Evolutionary conservation across 1,140 invertebrate species (phyloP), one percentile per base, ranked within the genome.

Genomic region (Pseudomyrmex dendroicus): DNA sequence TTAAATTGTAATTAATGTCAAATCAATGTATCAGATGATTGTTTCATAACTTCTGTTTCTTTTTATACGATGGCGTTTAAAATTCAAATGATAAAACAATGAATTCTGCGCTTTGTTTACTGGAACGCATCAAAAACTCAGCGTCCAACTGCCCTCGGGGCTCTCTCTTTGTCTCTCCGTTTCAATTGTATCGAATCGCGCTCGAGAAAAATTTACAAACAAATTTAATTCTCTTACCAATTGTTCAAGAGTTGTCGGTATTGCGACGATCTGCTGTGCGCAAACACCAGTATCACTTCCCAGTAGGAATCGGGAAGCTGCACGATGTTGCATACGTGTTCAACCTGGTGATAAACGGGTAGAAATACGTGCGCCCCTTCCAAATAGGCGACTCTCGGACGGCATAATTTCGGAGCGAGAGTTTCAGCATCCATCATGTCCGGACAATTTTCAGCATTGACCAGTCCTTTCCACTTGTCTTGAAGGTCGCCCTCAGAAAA

Each of bases 291-390:
- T 50, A 66, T 89, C 2, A 82, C 7, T 0, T 25, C 73, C 88
- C 86, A 91, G 50, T 89, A 87, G 9, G 52, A 20, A 0, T 77
- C 74, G 13, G 88, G 77, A 20, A 89, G 63, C 73, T 86, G 86
- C 17, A 90, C 78, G 15, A 91, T 88, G 8, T 62, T 61, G 64
- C 89, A 92, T 5, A 72, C 44, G 35, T 89, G 73, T 10, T 72
- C 62, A 57, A 86, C 82, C 10, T 62, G 46, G 2, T 56, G 73
- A 87, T 91, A 92, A 61, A 82, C 57, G 7, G 84, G 67, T 13
- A 88, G 22, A 84, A 91, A 91, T 50, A 91, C 56, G 5, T 87
- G 85, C 4, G 89, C 86, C 2, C 59, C 72, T 61, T 92, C 91
- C 9, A 92, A 59, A 20, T 89, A 92, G 9, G 83, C 85, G 22